Percentiles rank a stretch among this genome's conserved stretches.
Conservation (phyloP, 2,888 invertebrate genomes). For the Euzophera pinguis region DNA sequence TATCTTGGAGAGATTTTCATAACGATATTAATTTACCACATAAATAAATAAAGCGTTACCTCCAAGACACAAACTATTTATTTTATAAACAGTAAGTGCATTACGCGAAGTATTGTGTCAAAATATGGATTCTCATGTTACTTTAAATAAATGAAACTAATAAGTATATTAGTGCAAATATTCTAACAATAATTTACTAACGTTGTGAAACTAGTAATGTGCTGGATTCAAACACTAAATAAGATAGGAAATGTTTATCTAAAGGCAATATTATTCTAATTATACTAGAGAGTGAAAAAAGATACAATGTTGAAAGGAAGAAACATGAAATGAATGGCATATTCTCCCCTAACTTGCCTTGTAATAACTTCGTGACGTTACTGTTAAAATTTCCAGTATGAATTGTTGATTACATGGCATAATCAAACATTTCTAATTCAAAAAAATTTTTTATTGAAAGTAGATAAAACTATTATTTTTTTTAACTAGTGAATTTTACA, state of each 20-base stretch:
- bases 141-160: not conserved
- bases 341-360: not conserved
- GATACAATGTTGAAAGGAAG: not conserved
- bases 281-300: not conserved
- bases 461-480: too few relatives aligned
- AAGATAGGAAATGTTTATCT: not conserved
- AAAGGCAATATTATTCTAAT: not conserved
- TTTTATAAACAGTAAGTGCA: constrained; percentile 4
- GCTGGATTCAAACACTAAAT: not conserved
- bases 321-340: not conserved
- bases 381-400: too few relatives aligned
- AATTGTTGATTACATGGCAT: too few relatives aligned
- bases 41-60: constrained; percentile 8
- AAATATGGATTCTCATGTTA: not conserved
- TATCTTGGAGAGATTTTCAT: constrained; percentile 23
- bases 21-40: not conserved
- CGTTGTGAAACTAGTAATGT: constrained; percentile 5
- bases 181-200: constrained; percentile 1
- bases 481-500: too few relatives aligned
- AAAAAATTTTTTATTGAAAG: too few relatives aligned
- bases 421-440: too few relatives aligned
- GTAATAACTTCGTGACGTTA: not conserved
- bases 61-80: not conserved
- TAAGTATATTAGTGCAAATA: not conserved
- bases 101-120: constrained; percentile 7